These are phyloP conservation scores for Carettochelys insculpta DNA, from an alignment of 2,113 vertebrate genomes.

Conservation along the genomic window DNA sequence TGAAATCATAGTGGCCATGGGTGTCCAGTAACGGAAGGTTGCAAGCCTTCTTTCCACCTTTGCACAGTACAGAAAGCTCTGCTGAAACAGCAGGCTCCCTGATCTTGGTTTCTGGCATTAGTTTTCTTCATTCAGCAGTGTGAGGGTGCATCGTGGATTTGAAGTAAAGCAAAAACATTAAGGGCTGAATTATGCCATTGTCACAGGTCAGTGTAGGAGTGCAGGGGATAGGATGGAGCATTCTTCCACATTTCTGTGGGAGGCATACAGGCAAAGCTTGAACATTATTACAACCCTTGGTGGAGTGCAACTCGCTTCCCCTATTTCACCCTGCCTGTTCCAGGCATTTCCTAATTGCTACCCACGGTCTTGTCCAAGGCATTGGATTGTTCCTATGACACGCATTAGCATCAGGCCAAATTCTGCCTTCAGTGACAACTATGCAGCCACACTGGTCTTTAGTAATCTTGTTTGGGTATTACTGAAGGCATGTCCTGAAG, in stretches of 20 bases:
- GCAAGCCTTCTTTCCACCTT: not conserved
- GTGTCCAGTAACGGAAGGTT: not conserved
- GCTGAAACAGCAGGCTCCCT: slow-evolving; percentile 1
- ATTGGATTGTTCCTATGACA: not conserved
- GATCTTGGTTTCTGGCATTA: slow-evolving; percentile 15
- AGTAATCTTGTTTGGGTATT: not conserved
- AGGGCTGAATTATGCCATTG: not conserved
- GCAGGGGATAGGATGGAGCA: rapidly evolving
- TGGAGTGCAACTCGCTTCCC: not conserved
- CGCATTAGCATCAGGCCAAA: not conserved
- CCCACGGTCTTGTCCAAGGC: rapidly evolving
- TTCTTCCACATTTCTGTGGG: not conserved
- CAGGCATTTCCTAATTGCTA: rapidly evolving
- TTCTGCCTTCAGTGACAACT: not conserved
- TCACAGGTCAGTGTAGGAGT: not conserved
- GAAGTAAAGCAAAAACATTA: not conserved
- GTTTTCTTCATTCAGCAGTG: not conserved
- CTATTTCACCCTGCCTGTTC: not conserved
- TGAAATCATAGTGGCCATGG: not conserved
- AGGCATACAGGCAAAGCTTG: not conserved
- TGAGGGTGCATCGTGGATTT: not conserved
- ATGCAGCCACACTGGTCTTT: not conserved
- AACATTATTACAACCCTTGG: not conserved
- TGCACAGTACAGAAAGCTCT: not conserved
- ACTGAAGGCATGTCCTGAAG: not conserved